Conservation (phyloP, 2,888 invertebrate species). For the Papilio gigon region DNA sequence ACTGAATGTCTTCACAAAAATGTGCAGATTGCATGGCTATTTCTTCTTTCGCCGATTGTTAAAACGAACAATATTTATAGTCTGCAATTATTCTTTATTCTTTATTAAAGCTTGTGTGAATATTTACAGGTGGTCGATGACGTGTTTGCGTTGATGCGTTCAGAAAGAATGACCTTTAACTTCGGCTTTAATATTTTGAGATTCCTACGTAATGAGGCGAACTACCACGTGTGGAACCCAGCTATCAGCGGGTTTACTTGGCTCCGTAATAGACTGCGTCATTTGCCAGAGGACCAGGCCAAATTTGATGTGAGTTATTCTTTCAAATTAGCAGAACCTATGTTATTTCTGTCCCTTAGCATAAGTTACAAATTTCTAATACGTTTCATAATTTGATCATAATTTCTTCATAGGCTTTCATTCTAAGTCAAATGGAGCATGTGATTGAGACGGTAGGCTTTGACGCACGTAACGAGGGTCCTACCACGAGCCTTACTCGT, state of each 20-base stretch:
- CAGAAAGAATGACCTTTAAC: constrained; percentile 58
- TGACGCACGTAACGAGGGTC: constrained; percentile 59
- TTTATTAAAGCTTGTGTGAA: neutral
- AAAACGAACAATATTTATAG: too few species aligned
- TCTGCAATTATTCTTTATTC: too few species aligned
- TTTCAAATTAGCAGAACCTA: neutral
- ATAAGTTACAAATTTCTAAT: too few species aligned
- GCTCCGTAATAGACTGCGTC: constrained; percentile 68
- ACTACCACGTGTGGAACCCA: constrained; percentile 73
- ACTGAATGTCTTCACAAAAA: too few species aligned
- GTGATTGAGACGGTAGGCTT: constrained; percentile 62
- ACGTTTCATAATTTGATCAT: too few species aligned
- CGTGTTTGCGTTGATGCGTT: constrained; percentile 72
- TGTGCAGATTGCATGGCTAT: too few species aligned
- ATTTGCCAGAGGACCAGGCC: constrained; percentile 62
- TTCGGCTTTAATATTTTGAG: constrained; percentile 69
- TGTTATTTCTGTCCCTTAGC: too few species aligned
- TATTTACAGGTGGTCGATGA: constrained; percentile 69
- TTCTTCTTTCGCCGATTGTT: too few species aligned
- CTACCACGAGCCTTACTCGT: constrained; percentile 73
- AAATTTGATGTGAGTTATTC: constrained; percentile 65
- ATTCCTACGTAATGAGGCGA: constrained; percentile 65
- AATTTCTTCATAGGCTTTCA: constrained; percentile 53
- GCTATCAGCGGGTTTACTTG: constrained; percentile 71
- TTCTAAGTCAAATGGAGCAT: constrained; percentile 64